phyloP scores from a whole-genome alignment of 2,113 vertebrate species.

The Trematomus loennbergii region DNA sequence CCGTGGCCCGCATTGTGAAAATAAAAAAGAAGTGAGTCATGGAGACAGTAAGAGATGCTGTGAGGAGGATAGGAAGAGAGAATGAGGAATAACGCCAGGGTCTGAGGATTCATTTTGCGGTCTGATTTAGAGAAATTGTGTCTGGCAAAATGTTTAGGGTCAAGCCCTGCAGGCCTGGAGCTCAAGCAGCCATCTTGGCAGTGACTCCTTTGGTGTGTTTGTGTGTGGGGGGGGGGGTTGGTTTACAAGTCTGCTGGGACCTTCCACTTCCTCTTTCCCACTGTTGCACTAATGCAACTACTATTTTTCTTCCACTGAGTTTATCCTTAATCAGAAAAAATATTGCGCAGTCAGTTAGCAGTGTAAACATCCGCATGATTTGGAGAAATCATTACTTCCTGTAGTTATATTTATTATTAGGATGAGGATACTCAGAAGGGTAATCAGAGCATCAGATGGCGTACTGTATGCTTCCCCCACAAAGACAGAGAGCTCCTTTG shows the following conservation, averaged over 20 bases:
- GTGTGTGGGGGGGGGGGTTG: slow-evolving; percentile 83
- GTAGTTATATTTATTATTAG: slow-evolving; percentile 84
- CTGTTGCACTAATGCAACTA: slow-evolving; percentile 85
- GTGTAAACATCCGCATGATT: slow-evolving; percentile 88
- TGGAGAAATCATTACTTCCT: slow-evolving; percentile 89
- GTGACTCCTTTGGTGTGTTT: slow-evolving; percentile 68
- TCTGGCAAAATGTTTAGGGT: slow-evolving; percentile 73
- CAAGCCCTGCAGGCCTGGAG: slow-evolving; percentile 78
- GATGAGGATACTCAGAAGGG: slow-evolving; percentile 77
- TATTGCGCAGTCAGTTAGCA: slow-evolving; percentile 82
- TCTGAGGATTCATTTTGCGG: slow-evolving; percentile 79
- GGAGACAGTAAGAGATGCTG: slow-evolving; percentile 50
- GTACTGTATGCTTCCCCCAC: slow-evolving; percentile 1
- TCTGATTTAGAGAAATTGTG: slow-evolving; percentile 73
- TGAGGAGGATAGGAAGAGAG: slow-evolving; percentile 50
- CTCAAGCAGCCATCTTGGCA: slow-evolving; percentile 77
- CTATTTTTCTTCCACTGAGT: slow-evolving; percentile 74
- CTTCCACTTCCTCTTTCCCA: slow-evolving; percentile 88
- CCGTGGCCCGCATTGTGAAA: slow-evolving; percentile 35
- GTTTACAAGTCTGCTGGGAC: slow-evolving; percentile 89
- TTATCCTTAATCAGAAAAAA: slow-evolving; percentile 91
- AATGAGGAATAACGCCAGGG: slow-evolving; percentile 59
- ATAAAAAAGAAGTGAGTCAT: slow-evolving; percentile 37
- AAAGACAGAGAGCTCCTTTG: slow-evolving; percentile 22
- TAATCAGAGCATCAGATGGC: slow-evolving; percentile 76